These are phyloP conservation scores for Nasonovia ribisnigri DNA, from an alignment of 2,888 invertebrate genomes.

Conservation along the genomic window DNA sequence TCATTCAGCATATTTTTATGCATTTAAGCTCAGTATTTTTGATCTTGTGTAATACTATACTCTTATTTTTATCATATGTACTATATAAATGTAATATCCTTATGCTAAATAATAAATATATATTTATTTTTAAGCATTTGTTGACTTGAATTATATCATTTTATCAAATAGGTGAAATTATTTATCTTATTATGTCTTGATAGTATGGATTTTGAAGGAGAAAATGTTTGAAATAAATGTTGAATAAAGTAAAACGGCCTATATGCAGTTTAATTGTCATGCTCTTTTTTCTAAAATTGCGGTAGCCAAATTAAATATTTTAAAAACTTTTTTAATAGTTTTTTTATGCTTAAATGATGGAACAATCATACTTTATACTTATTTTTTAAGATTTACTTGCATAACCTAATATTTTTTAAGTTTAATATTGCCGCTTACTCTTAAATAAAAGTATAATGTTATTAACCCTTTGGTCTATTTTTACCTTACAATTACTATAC, in stretches of 20 bases:
- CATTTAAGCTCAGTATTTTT: neutral
- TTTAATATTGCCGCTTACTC: neutral
- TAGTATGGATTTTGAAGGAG: too few relatives aligned
- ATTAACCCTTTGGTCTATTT: neutral
- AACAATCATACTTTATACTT: neutral
- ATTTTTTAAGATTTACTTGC: too few relatives aligned
- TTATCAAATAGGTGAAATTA: too few relatives aligned
- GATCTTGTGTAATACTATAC: neutral
- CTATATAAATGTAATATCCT: too few relatives aligned
- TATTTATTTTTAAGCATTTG: too few relatives aligned
- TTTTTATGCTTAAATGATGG: neutral
- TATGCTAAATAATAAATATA: too few relatives aligned
- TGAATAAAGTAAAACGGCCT: too few relatives aligned
- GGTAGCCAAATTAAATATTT: neutral
- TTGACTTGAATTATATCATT: too few relatives aligned
- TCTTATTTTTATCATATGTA: neutral
- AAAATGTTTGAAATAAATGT: too few relatives aligned
- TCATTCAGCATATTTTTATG: neutral
- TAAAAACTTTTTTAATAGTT: neutral
- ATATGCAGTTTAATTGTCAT: too few relatives aligned
- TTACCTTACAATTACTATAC: neutral
- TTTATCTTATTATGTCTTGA: neutral
- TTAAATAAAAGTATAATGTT: neutral
- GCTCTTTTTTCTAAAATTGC: too few relatives aligned
- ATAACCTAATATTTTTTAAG: neutral